These are phyloP conservation scores for Bimastos eiseni DNA, from an alignment of 2,888 invertebrate genomes.

Conservation along the genomic window DNA sequence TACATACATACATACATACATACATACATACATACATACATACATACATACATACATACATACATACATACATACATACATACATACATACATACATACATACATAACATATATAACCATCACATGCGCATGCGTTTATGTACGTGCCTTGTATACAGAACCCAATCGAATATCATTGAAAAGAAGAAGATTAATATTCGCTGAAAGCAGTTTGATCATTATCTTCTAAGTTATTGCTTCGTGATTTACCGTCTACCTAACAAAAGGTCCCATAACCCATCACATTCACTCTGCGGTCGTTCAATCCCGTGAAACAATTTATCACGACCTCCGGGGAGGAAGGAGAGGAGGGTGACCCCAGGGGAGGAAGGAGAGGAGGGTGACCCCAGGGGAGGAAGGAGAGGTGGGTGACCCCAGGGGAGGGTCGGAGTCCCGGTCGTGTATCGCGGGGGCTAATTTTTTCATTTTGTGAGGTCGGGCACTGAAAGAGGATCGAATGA, in stretches of 20 bases:
- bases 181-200: neutral
- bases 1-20: neutral
- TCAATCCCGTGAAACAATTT: neutral
- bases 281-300: neutral
- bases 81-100: constrained; percentile 21
- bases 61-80: constrained; percentile 28
- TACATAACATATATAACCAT: too few species aligned
- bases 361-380: neutral
- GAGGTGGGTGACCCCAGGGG: too few species aligned
- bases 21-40: constrained; percentile 7
- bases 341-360: neutral
- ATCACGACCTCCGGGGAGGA: neutral
- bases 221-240: neutral
- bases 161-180: too few species aligned
- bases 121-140: too few species aligned
- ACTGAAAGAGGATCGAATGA: neutral
- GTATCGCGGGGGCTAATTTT: neutral
- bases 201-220: neutral
- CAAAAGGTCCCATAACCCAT: neutral
- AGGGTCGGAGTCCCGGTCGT: neutral
- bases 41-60: neutral
- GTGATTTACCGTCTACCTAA: neutral
- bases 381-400: neutral
- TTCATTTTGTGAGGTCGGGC: neutral
- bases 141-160: too few species aligned